phyloP scores from a whole-genome alignment of 2,113 vertebrate genomes.

The Brachionichthys hirsutus region DNA sequence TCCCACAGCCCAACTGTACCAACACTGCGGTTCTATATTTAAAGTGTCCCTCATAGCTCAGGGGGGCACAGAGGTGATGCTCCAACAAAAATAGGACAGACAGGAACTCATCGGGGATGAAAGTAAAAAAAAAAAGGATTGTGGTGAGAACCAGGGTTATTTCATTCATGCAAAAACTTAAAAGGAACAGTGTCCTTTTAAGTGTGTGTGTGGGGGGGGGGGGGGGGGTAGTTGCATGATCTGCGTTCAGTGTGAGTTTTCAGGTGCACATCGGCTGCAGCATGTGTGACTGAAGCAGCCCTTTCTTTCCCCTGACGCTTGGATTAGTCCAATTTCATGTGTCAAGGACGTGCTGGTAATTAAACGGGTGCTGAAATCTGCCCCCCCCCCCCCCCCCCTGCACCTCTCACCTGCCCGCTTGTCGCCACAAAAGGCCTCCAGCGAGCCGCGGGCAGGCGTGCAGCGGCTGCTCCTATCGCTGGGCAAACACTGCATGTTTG shows the following conservation, averaged over 20 bases:
- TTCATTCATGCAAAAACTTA: no score
- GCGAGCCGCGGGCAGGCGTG: conserved; percentile 76
- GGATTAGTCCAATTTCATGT: conserved; percentile 21
- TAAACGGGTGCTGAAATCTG: conserved; percentile 57
- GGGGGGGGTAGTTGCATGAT: no score
- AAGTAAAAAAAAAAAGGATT: no score
- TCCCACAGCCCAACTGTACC: conserved; percentile 78
- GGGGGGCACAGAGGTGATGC: conserved; percentile 53
- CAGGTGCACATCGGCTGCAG: no score
- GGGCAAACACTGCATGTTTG: conserved; percentile 81
- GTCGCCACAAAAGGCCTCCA: conserved; percentile 64
- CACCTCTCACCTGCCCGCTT: conserved; percentile 59
- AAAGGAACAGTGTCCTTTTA: no score
- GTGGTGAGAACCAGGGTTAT: no score
- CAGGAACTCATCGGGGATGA: conserved; percentile 11
- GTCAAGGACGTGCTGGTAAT: conserved; percentile 49
- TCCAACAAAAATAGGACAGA: conserved; percentile 52
- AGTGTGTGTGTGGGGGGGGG: no score
- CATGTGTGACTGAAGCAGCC: background rate
- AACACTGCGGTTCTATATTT: conserved; percentile 78
- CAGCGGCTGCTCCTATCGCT: conserved; percentile 79
- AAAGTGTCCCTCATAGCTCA: conserved; percentile 67
- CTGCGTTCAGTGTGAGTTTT: no score
- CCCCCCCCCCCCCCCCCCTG: conserved; percentile 1
- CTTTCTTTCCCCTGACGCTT: background rate